Conservation (phyloP, 2,888 invertebrate species). For the Labia minor region DNA sequence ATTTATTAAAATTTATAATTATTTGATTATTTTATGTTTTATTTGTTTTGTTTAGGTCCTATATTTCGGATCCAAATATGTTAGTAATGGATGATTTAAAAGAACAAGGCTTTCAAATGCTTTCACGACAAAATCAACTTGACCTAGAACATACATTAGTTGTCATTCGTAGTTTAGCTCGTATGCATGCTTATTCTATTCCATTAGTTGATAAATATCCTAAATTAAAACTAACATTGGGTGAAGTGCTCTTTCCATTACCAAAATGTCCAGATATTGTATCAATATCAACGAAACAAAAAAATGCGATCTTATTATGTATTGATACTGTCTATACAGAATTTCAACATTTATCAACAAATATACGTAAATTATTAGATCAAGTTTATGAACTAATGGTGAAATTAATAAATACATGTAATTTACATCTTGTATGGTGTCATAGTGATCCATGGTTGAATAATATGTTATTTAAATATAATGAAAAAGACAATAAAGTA, state of each 20-base stretch:
- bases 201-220: conserved; percentile 19
- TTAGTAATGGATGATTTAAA: conserved; percentile 16
- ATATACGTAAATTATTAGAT: conserved; percentile 13
- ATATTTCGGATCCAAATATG: neutral
- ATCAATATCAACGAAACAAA: neutral
- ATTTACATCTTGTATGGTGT: conserved; percentile 20
- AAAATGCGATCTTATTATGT: neutral
- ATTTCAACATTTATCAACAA: conserved; percentile 19
- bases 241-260: conserved; percentile 17
- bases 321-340: conserved; percentile 17
- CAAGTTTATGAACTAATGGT: neutral
- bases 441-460: conserved; percentile 26
- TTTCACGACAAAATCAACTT: conserved; percentile 17
- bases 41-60: neutral
- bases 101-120: neutral
- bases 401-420: conserved; percentile 13
- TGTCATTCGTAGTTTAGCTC: conserved; percentile 18
- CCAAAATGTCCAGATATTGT: neutral
- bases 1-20: no score
- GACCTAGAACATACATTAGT: conserved; percentile 19
- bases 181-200: conserved; percentile 20
- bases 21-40: neutral
- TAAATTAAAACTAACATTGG: neutral
- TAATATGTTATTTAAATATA: conserved; percentile 23
- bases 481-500: neutral